Percentiles rank a stretch among this genome's conserved stretches.
phyloP scores from a whole-genome alignment of 2,888 invertebrate species.

The Trichopria drosophilae region DNA sequence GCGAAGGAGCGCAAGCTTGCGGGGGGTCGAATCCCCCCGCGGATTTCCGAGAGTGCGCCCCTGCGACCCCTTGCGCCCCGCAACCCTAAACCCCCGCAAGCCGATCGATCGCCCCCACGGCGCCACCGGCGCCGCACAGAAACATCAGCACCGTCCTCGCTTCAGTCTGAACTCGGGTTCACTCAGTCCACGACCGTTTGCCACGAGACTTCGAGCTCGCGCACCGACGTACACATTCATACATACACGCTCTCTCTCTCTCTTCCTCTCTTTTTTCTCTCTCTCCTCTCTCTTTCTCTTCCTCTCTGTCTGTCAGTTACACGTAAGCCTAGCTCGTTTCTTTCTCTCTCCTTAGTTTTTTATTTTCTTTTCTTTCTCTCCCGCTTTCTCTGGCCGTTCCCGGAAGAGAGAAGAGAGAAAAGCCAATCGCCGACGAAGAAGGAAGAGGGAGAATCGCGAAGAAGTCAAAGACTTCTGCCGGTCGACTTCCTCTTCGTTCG shows the following conservation, averaged over 20 bases:
- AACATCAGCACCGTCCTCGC: conserved; percentile 44
- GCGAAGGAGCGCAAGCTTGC: not conserved
- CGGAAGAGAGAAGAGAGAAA: conserved; percentile 24
- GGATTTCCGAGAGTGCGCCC: conserved; percentile 29
- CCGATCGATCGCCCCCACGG: conserved; percentile 44
- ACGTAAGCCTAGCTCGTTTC: no score
- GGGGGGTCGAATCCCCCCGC: conserved; percentile 11
- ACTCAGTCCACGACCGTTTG: conserved; percentile 57
- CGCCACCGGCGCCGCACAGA: conserved; percentile 49
- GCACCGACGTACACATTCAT: conserved; percentile 26
- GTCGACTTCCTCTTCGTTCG: no score
- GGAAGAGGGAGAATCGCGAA: conserved; percentile 22
- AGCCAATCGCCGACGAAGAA: conserved; percentile 13
- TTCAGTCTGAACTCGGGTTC: conserved; percentile 57
- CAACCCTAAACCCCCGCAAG: conserved; percentile 39
- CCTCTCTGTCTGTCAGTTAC: not conserved
- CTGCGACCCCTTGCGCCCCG: conserved; percentile 29
- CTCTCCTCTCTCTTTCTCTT: conserved; percentile 20
- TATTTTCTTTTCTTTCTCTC: no score
- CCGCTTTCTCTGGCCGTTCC: no score
- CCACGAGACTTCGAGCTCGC: conserved; percentile 54
- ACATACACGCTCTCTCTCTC: conserved; percentile 19
- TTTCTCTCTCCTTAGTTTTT: not conserved
- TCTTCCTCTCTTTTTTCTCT: conserved; percentile 18
- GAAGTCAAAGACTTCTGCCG: no score